Base-by-base conservation (phyloP, 2,113 vertebrate species). In the Chaetodon trifascialis region DNA sequence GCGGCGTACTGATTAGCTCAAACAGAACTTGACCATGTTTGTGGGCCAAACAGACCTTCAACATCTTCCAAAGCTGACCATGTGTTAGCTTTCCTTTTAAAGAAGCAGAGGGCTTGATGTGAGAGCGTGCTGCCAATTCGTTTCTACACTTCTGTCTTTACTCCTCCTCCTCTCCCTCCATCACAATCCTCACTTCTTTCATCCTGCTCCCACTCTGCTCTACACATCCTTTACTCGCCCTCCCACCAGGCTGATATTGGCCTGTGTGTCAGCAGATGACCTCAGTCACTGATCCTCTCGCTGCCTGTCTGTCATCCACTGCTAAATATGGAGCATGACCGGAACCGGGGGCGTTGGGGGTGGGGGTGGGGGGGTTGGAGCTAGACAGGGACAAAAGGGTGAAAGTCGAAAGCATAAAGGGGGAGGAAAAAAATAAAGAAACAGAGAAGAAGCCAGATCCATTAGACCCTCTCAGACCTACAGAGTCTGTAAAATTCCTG, bases 291-390 rank as follows among this genome's bases (percentile, higher is more conserved):
- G 73, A 83, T 85, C 76, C 66, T n/a, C 62, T 73, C 52, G 19
- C 66, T 73, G 74, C 70, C 85, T 72, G 75, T 47, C 68, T 83
- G 79, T 83, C 68, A 87, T 49, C 25, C 15, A 9, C 58, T 34
- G 79, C 85, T 76, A 89, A 89, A 83, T 73, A 75, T 77, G 75
- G 72, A 81, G n/a, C 19, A 2, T 47, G 52, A 66, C 64, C 15
- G 42, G 70, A 74, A 58, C 52, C 15, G 42, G n/a, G 36, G 49
- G 49, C n/a, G 19, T 17, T 3, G 11, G 30, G n/a, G 19, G 36
- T 2, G 14, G 30, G 17, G 5, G n/a, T 19, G 23, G 0, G 38
- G 38, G 44, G 34, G 11, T 34, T 58, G 30, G 52, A 38, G 30
- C 36, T 10, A 10, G 55, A 71, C 34, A 4, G 70, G 76, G 63